Conservation (phyloP, 2,113 vertebrate genomes). For the Bos indicus region DNA sequence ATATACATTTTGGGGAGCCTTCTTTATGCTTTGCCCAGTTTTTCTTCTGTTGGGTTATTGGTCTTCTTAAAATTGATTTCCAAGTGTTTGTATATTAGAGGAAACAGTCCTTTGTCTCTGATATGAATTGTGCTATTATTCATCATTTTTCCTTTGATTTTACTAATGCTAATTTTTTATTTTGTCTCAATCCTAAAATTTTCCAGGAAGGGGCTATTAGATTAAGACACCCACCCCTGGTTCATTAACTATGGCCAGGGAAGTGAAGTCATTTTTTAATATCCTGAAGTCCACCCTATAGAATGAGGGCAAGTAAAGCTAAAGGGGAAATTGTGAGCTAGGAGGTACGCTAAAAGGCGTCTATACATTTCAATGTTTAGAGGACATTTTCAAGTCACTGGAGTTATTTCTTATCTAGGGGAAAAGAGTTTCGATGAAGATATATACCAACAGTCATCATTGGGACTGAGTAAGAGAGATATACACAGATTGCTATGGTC, state of each 20-base stretch:
- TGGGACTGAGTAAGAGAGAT: not conserved
- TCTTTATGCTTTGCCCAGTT: not conserved
- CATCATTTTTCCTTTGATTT: slow-evolving; percentile 5
- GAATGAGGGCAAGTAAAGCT: not conserved
- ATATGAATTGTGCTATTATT: not conserved
- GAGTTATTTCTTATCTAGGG: not conserved
- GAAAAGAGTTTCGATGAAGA: not conserved
- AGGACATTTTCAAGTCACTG: not conserved
- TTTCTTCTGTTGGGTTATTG: not conserved
- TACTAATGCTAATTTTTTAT: not conserved
- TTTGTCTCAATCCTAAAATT: not conserved
- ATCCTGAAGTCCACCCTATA: not conserved
- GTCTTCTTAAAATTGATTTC: not conserved
- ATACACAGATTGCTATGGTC: not conserved
- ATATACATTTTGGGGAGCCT: not conserved
- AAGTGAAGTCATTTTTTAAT: not conserved
- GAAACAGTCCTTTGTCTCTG: not conserved
- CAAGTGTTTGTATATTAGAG: not conserved
- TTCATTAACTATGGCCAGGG: not conserved
- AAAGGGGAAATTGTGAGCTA: not conserved
- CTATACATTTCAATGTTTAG: not conserved
- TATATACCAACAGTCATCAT: not conserved
- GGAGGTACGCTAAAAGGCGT: not conserved
- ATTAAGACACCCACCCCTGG: not conserved
- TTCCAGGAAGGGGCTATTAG: not conserved